A percentile compares a stretch with the other conserved stretches of the same genome.
Conservation (phyloP, 2,888 invertebrate genomes). For the Pogonocherus hispidulus region DNA sequence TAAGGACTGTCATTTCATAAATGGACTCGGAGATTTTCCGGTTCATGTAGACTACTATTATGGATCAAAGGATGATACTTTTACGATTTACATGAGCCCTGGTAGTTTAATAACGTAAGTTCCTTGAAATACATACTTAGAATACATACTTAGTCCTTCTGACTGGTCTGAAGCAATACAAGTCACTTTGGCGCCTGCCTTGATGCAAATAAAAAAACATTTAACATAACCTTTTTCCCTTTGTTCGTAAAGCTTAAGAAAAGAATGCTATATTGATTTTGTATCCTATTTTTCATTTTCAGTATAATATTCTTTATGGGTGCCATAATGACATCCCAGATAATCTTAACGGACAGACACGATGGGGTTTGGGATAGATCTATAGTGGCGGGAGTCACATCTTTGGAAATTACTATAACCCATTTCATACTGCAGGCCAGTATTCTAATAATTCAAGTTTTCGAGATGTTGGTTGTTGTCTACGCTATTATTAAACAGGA, state of each 20-base stretch:
- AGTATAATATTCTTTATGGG: constrained; percentile 90
- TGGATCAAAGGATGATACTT: constrained; percentile 77
- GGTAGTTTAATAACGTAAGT: constrained; percentile 85
- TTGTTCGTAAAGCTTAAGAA: too few relatives aligned
- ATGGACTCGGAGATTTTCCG: constrained; percentile 74
- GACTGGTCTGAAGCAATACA: too few relatives aligned
- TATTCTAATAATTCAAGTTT: constrained; percentile 77
- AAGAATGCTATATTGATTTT: too few relatives aligned
- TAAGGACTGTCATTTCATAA: constrained; percentile 75
- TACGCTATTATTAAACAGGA: constrained; percentile 75
- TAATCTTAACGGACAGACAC: constrained; percentile 81
- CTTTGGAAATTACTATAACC: constrained; percentile 84
- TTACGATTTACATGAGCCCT: constrained; percentile 86
- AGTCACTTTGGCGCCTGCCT: too few relatives aligned
- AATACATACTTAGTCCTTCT: not conserved
- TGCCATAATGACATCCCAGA: constrained; percentile 85
- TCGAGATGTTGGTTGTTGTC: constrained; percentile 74
- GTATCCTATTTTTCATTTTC: too few relatives aligned
- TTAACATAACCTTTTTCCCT: too few relatives aligned
- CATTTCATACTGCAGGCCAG: constrained; percentile 82
- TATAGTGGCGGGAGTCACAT: constrained; percentile 86
- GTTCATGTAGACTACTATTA: constrained; percentile 76
- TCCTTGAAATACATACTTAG: not conserved
- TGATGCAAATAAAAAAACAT: too few relatives aligned
- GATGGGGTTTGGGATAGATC: constrained; percentile 92